Evolutionary conservation across 2,888 invertebrate species (phyloP), one percentile per base, ranked within the genome.

Genomic region (Melanostoma mellinum): DNA sequence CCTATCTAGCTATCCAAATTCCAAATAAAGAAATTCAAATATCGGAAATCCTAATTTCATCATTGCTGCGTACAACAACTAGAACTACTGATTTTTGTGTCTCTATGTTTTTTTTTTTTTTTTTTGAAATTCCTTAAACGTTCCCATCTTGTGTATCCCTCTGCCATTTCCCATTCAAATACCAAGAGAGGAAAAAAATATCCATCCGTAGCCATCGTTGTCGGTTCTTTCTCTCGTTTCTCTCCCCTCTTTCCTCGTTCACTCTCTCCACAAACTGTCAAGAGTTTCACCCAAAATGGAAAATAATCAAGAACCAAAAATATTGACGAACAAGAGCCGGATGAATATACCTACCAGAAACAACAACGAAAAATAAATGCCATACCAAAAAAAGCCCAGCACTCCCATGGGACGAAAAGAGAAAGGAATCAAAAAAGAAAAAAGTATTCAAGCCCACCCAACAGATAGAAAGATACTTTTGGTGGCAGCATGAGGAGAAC

Each of bases 21-120:
- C 60, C 46, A 60, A 82, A 82, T 82, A 73, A 71, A 74, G 69
- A 79, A 74, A 84, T 84, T 84, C 71, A 74, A 79, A 74, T 61
- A 75, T 79, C 74, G 73, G 56, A 79, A 74, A 74, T 79, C 71
- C 84, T 67, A 69, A 79, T 79, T 71, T 69, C 71, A 71, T 75
- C 67, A 79, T 79, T 84, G 40, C 10, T 33, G 52, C 53, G 8
- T 67, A 74, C 74, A 67, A 53, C 69, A 20, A 20, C 20, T 20
- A 20, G 20, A 20, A 20, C 73, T 65, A 68, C 79, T 71, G 53
- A 69, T 67, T 58, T 74, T 69, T 52, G 79, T 69, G 53, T 73
- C 82, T 78, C 38, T 73, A 73, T 63, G 1, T 5, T 20, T 35
- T 3, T 32, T 30, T 8, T 40, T 40, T 10, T 20, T 46, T 8